A percentile compares a stretch with the other conserved stretches of the same genome.
Evolutionary conservation across 2,113 vertebrate genomes (phyloP).

Genomic region (Dendropsophus ebraccatus): DNA sequence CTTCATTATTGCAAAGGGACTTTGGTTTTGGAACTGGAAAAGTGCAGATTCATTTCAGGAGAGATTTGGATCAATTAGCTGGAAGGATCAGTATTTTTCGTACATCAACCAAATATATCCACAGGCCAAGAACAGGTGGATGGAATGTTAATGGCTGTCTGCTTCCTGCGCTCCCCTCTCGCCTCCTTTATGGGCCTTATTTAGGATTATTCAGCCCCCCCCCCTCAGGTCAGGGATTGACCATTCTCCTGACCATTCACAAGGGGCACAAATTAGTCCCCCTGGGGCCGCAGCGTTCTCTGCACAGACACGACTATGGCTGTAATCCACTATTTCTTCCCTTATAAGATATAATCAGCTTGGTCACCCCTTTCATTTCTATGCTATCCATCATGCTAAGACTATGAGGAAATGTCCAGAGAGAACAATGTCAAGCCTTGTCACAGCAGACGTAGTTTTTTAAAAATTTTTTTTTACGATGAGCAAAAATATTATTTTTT

Average conservation of each 20-base stretch:
- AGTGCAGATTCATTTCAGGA: background rate
- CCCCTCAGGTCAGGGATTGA: background rate
- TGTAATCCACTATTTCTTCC: background rate
- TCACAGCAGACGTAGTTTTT: background rate
- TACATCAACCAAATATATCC: conserved; percentile 5
- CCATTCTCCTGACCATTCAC: background rate
- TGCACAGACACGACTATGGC: background rate
- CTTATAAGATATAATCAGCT: background rate
- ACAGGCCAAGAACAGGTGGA: conserved; percentile 23
- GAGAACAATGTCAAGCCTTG: background rate
- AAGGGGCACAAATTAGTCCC: background rate
- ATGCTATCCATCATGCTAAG: background rate
- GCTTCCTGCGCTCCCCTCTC: background rate
- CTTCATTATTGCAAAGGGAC: background rate
- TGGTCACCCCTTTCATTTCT: background rate
- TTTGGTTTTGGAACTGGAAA: background rate
- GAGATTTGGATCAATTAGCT: conserved; percentile 12
- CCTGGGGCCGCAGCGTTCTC: background rate
- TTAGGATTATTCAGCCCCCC: background rate
- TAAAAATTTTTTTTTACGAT: too few species aligned
- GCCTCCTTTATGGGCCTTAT: conserved; percentile 1
- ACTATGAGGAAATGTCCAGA: background rate
- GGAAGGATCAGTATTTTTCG: background rate
- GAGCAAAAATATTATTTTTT: background rate
- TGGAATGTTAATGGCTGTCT: conserved; percentile 44